A percentile compares a stretch with the other conserved stretches of the same genome.
phyloP scores from a whole-genome alignment of 2,888 invertebrate species.

The Formica aserva region DNA sequence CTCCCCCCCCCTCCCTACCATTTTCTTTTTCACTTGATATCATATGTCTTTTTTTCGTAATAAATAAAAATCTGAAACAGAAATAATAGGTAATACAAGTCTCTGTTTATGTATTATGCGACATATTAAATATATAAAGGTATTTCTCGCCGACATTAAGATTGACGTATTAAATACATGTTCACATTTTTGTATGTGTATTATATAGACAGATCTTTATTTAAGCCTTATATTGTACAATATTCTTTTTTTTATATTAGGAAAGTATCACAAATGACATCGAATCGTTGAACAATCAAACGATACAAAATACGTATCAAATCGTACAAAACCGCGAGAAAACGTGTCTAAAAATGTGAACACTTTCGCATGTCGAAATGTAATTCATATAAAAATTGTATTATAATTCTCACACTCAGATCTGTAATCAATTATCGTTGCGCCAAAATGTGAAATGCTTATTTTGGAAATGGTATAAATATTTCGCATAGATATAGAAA shows the following conservation, averaged over 20 bases:
- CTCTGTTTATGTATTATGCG: background rate
- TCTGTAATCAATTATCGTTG: background rate
- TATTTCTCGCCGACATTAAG: background rate
- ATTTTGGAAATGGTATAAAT: conserved; percentile 23
- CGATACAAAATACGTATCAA: conserved; percentile 35
- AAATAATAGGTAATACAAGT: background rate
- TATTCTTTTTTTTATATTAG: conserved; percentile 20
- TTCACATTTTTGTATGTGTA: conserved; percentile 2
- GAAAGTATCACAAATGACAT: conserved; percentile 67
- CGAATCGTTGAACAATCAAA: conserved; percentile 43
- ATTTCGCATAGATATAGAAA: background rate
- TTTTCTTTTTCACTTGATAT: background rate
- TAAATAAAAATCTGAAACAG: background rate
- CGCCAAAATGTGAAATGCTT: background rate
- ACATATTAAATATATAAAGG: background rate
- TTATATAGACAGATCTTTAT: conserved; percentile 41
- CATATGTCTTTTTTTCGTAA: background rate
- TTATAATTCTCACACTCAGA: conserved; percentile 16
- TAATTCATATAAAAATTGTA: conserved; percentile 7
- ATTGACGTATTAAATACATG: background rate
- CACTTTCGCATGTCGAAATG: background rate
- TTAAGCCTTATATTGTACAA: conserved; percentile 31
- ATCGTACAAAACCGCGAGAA: conserved; percentile 26
- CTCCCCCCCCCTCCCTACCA: no score
- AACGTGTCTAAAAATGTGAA: conserved; percentile 22